Evolutionary conservation across 1,140 invertebrate species (phyloP).

Genomic region (Brachionus koreanus): DNA sequence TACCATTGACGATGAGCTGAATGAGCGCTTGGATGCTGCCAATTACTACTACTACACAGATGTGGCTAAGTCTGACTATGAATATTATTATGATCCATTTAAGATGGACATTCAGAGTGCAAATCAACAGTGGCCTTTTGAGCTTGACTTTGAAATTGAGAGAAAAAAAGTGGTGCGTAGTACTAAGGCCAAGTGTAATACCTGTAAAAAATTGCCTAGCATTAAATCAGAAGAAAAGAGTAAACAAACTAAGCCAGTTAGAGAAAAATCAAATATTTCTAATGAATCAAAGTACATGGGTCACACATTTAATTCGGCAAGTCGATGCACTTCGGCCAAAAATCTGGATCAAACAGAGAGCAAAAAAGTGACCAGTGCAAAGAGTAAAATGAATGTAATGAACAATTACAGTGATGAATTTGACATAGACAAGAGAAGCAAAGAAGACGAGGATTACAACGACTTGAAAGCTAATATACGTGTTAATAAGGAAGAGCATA

Average conservation of each 20-base stretch:
- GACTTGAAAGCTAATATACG: not conserved
- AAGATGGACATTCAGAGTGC: not conserved
- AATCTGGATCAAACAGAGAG: not conserved
- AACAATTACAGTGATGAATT: slow-evolving; percentile 16
- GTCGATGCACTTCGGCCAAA: not conserved
- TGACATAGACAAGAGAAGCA: not conserved
- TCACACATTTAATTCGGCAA: not conserved
- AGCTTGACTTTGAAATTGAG: slow-evolving; percentile 11
- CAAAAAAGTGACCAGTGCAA: not conserved
- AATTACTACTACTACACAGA: not conserved
- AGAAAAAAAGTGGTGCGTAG: not conserved
- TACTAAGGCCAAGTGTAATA: not conserved
- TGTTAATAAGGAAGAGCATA: not conserved
- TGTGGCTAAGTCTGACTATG: not conserved
- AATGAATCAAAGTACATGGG: not conserved
- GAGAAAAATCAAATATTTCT: not conserved
- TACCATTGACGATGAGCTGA: not conserved
- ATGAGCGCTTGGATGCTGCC: not conserved
- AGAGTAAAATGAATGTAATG: not conserved
- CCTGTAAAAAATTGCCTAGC: not conserved
- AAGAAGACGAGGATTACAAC: not conserved
- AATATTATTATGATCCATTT: slow-evolving; percentile 16
- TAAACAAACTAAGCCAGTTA: not conserved
- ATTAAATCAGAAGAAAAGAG: not conserved
- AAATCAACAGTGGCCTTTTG: slow-evolving; percentile 8